phyloP scores from a whole-genome alignment of 1,140 invertebrate genomes.

The Hesperophylax magnus region DNA sequence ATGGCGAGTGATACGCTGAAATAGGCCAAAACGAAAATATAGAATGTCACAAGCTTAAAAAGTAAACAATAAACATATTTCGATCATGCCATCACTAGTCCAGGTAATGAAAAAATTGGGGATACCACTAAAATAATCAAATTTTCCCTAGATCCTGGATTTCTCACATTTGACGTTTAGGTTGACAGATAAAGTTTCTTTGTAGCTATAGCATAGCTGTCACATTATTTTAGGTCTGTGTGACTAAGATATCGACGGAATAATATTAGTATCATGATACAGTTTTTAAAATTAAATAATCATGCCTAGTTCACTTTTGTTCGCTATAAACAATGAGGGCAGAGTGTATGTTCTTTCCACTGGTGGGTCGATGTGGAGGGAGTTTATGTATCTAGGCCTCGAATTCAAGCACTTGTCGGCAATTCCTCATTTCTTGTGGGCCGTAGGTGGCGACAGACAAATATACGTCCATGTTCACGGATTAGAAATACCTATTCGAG shows the following conservation, averaged over 20 bases:
- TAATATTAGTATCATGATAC: too few relatives aligned
- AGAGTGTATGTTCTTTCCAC: slow-evolving; percentile 87
- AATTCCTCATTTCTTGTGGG: slow-evolving; percentile 89
- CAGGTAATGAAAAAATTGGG: too few relatives aligned
- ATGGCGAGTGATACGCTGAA: too few relatives aligned
- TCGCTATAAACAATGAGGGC: slow-evolving; percentile 90
- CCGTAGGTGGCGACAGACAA: slow-evolving; percentile 91
- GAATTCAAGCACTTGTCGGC: slow-evolving; percentile 91
- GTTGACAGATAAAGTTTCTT: too few relatives aligned
- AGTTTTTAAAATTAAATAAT: slow-evolving; percentile 14
- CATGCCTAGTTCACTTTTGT: slow-evolving; percentile 84
- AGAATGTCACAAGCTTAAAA: too few relatives aligned
- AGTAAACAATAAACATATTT: too few relatives aligned
- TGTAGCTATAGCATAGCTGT: too few relatives aligned
- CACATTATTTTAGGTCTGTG: too few relatives aligned
- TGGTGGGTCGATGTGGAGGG: slow-evolving; percentile 83
- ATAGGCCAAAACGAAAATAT: too few relatives aligned
- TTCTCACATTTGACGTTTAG: neutral
- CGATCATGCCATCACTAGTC: too few relatives aligned
- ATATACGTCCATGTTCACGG: slow-evolving; percentile 92
- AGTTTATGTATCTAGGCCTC: slow-evolving; percentile 86
- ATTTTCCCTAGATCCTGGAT: neutral
- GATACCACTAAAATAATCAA: neutral
- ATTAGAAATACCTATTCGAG: slow-evolving; percentile 89
- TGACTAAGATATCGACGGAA: too few relatives aligned